These are phyloP conservation scores for Brassicogethes aeneus DNA, from an alignment of 2,888 invertebrate species.

Conservation along the genomic window DNA sequence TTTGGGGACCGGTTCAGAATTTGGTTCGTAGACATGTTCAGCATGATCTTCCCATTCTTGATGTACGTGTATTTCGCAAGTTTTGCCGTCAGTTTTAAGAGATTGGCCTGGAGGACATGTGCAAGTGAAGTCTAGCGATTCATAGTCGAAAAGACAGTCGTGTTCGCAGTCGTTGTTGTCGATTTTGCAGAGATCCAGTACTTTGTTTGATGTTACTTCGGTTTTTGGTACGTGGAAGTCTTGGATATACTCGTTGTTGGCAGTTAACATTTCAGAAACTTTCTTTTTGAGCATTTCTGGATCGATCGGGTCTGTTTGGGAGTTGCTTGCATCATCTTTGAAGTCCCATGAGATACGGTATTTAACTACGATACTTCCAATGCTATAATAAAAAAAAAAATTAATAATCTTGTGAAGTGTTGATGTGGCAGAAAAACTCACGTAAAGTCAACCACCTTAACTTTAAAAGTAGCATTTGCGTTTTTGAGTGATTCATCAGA, in stretches of 20 bases:
- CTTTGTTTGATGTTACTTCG: slow-evolving; percentile 46
- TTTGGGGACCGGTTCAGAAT: slow-evolving; percentile 24
- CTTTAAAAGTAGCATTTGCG: slow-evolving; percentile 46
- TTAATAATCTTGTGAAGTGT: neutral
- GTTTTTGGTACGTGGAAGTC: slow-evolving; percentile 43
- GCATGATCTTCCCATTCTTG: slow-evolving; percentile 23
- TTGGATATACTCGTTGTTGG: slow-evolving; percentile 43
- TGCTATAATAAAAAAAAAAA: slow-evolving; percentile 40
- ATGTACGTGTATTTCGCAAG: slow-evolving; percentile 31
- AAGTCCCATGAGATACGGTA: slow-evolving; percentile 59
- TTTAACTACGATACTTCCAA: slow-evolving; percentile 56
- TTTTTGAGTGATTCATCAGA: slow-evolving; percentile 44
- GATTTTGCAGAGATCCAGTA: slow-evolving; percentile 57
- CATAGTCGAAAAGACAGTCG: slow-evolving; percentile 57
- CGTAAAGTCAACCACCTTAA: slow-evolving; percentile 56
- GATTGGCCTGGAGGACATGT: slow-evolving; percentile 51
- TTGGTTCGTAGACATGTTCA: slow-evolving; percentile 15
- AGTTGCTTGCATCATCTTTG: slow-evolving; percentile 40
- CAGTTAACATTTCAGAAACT: slow-evolving; percentile 44
- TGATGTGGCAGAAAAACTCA: slow-evolving; percentile 26
- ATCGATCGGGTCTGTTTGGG: slow-evolving; percentile 45
- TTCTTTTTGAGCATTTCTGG: slow-evolving; percentile 41
- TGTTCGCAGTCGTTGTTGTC: slow-evolving; percentile 58
- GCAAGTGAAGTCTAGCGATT: slow-evolving; percentile 54
- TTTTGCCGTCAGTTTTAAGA: slow-evolving; percentile 43